phyloP scores from a whole-genome alignment of 2,797 vertebrate genomes.

The Coendou prehensilis region DNA sequence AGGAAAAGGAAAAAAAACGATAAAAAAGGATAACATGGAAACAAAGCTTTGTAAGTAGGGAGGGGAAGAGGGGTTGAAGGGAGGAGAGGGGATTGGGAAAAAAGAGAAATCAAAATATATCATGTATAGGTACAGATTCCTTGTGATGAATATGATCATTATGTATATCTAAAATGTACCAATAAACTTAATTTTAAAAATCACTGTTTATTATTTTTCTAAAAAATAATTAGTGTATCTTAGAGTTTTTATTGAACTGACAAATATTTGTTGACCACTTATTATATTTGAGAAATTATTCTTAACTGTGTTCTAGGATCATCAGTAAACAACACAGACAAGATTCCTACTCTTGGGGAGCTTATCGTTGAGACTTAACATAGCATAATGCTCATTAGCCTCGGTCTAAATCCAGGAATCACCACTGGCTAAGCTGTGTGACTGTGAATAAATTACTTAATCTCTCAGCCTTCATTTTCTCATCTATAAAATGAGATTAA shows the following conservation, averaged over 20 bases:
- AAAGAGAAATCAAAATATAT: too few relatives aligned
- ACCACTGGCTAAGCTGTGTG: conserved; percentile 16
- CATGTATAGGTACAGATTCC: too few relatives aligned
- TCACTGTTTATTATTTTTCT: too few relatives aligned
- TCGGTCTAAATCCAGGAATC: conserved; percentile 47
- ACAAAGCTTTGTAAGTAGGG: too few relatives aligned
- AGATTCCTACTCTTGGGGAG: not conserved
- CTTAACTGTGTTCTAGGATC: conserved; percentile 8
- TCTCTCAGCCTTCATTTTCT: conserved; percentile 49
- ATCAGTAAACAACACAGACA: conserved; percentile 29
- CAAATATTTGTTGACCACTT: conserved; percentile 2
- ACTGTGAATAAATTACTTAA: conserved; percentile 48
- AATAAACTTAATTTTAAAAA: too few relatives aligned
- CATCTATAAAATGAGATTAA: conserved; percentile 51
- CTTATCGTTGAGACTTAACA: conserved; percentile 5
- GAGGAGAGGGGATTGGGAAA: too few relatives aligned
- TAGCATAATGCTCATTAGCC: conserved; percentile 34
- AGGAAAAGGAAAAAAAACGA: too few relatives aligned
- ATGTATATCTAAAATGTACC: too few relatives aligned
- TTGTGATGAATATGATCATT: too few relatives aligned
- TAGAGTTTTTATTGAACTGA: conserved; percentile 50
- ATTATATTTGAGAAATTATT: conserved; percentile 9
- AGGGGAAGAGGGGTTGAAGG: too few relatives aligned
- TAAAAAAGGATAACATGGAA: too few relatives aligned
- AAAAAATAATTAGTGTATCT: not conserved